Percentiles rank a stretch among this genome's conserved stretches.
Conservation (phyloP, 2,888 invertebrate species). For the Dascillus cervinus region DNA sequence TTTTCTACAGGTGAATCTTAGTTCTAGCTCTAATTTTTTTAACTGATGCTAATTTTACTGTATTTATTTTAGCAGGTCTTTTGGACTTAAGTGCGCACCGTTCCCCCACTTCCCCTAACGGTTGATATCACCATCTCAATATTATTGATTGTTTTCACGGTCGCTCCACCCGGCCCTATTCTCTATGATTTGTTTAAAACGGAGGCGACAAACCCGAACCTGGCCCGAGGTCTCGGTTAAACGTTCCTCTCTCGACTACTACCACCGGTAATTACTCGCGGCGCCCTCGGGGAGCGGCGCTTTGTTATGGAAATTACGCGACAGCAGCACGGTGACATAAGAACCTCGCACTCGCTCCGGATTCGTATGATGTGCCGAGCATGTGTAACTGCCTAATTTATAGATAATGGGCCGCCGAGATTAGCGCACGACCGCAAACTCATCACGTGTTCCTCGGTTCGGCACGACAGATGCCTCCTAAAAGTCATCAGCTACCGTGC, state of each 20-base stretch:
- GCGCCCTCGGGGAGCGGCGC: constrained; percentile 21
- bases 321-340: constrained; percentile 12
- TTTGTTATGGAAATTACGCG: constrained; percentile 25
- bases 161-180: constrained; percentile 30
- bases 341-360: constrained; percentile 8
- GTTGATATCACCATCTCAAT: constrained; percentile 48
- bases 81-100: no score
- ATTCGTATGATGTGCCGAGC: constrained; percentile 8
- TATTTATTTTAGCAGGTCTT: no score
- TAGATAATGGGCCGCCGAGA: constrained; percentile 1
- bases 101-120: no score
- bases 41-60: no score
- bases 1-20: no score
- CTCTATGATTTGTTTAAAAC: constrained; percentile 29
- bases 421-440: constrained; percentile 10
- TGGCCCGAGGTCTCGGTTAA: no score
- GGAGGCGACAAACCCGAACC: constrained; percentile 26
- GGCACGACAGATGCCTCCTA: constrained; percentile 18
- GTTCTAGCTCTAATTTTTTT: no score
- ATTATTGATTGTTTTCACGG: constrained; percentile 48
- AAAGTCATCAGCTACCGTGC: constrained; percentile 21
- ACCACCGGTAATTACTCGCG: constrained; percentile 22
- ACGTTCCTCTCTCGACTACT: no score
- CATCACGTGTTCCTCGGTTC: constrained; percentile 10
- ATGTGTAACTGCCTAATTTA: constrained; percentile 8